Percentiles rank a stretch among this genome's conserved stretches.
phyloP scores from a whole-genome alignment of 37 sponge, comb jelly and placozoan genomes.

The Ephydatia muelleri region DNA sequence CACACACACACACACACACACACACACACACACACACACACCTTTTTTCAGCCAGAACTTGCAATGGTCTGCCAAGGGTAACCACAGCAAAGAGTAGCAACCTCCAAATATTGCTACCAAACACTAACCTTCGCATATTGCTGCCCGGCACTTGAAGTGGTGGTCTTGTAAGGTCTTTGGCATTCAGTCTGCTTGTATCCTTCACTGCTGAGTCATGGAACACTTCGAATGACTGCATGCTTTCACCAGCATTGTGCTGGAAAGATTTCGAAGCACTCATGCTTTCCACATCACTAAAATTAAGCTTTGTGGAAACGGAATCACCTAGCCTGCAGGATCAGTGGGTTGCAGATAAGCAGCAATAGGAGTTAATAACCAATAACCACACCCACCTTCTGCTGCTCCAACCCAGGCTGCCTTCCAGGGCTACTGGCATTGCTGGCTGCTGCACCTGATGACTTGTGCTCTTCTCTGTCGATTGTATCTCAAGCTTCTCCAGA shows the following conservation, averaged over 20 bases:
- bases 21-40: neutral
- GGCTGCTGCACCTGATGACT: neutral
- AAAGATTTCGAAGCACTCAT: neutral
- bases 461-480: neutral
- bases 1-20: slow-evolving; percentile 3
- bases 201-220: slow-evolving; percentile 24
- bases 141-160: neutral
- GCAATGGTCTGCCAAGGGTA: neutral
- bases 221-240: slow-evolving; percentile 10
- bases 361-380: too few relatives aligned
- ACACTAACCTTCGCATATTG: neutral
- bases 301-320: slow-evolving; percentile 8
- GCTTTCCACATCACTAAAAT: slow-evolving; percentile 33
- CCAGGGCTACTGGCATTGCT: neutral
- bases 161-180: neutral
- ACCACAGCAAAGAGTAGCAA: neutral
- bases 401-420: neutral
- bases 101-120: neutral
- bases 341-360: too few relatives aligned
- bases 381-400: neutral
- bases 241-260: neutral
- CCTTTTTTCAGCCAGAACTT: neutral
- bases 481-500: neutral
- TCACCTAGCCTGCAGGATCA: neutral
- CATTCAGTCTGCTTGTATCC: neutral